Percentiles rank a stretch among this genome's conserved stretches.
Evolutionary conservation across 2,888 invertebrate species (phyloP).

Genomic region (Xanthorhoe designata): DNA sequence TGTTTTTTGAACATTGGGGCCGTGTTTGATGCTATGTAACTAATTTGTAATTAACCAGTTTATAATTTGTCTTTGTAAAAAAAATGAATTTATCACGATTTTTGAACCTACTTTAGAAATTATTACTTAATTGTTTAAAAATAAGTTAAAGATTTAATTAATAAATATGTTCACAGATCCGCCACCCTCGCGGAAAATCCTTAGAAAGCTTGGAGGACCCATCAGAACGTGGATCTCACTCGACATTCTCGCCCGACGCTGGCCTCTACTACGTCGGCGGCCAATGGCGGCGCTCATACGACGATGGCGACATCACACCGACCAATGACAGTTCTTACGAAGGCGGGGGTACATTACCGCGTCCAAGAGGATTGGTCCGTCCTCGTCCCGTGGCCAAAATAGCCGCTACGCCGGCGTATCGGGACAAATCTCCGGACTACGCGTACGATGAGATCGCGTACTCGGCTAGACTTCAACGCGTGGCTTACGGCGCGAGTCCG

Average conservation of each 20-base stretch:
- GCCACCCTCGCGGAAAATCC: constrained; percentile 94
- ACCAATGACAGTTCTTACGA: constrained; percentile 91
- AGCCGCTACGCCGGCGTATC: constrained; percentile 82
- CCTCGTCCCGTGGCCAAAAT: constrained; percentile 94
- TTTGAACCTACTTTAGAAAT: background rate
- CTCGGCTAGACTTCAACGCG: constrained; percentile 79
- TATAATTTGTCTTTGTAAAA: constrained; percentile 26
- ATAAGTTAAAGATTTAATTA: constrained; percentile 25
- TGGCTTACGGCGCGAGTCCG: constrained; percentile 88
- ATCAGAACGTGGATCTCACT: constrained; percentile 86
- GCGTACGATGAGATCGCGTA: constrained; percentile 81
- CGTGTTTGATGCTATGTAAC: constrained; percentile 31
- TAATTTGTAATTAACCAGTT: constrained; percentile 26
- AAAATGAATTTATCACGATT: constrained; percentile 1
- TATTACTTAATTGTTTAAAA: background rate
- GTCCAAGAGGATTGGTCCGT: constrained; percentile 92
- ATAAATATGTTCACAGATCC: constrained; percentile 85
- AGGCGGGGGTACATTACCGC: constrained; percentile 94
- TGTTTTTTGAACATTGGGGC: constrained; percentile 24
- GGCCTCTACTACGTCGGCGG: constrained; percentile 85
- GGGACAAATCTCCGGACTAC: constrained; percentile 78
- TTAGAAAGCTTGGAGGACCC: constrained; percentile 94
- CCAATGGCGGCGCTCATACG: constrained; percentile 92
- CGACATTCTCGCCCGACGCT: constrained; percentile 86
- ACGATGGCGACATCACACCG: constrained; percentile 94